Percentiles rank a stretch among this genome's conserved stretches.
Evolutionary conservation across 2,888 invertebrate genomes (phyloP).

Genomic region (Xestia rhomboidea): DNA sequence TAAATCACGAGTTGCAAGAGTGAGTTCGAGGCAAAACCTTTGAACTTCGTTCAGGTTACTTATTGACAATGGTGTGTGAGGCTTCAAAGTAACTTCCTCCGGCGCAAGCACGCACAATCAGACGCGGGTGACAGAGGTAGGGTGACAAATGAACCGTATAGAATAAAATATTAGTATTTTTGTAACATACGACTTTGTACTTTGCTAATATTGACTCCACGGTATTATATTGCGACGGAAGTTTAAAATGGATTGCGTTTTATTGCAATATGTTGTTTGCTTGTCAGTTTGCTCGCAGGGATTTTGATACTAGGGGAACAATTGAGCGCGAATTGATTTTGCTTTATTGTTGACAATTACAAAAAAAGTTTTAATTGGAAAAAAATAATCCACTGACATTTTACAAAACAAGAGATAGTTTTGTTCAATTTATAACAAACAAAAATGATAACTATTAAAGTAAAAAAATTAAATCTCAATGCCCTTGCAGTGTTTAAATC

Average conservation of each 20-base stretch:
- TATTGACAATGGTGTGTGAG: slow-evolving; percentile 74
- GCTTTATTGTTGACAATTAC: background rate
- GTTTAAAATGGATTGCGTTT: slow-evolving; percentile 65
- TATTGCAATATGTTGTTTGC: slow-evolving; percentile 62
- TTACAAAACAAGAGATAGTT: background rate
- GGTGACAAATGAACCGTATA: slow-evolving; percentile 77
- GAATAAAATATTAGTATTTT: slow-evolving; percentile 73
- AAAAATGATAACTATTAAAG: background rate
- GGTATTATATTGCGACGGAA: slow-evolving; percentile 60
- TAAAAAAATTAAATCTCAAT: background rate
- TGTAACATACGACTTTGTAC: slow-evolving; percentile 66
- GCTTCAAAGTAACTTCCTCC: slow-evolving; percentile 79
- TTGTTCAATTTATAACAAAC: background rate
- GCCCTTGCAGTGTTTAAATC: background rate
- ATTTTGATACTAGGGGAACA: slow-evolving; percentile 56
- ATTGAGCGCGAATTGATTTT: background rate
- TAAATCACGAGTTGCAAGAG: slow-evolving; percentile 53
- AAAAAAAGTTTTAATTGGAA: background rate
- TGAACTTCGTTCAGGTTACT: slow-evolving; percentile 71
- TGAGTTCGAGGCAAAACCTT: slow-evolving; percentile 64
- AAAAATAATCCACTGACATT: background rate
- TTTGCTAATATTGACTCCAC: slow-evolving; percentile 64
- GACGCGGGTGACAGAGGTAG: slow-evolving; percentile 63
- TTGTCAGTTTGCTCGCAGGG: slow-evolving; percentile 42
- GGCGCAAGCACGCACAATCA: slow-evolving; percentile 76